Evolutionary conservation across 2,888 invertebrate genomes (phyloP).

Genomic region (Drosophila niveifrons): DNA sequence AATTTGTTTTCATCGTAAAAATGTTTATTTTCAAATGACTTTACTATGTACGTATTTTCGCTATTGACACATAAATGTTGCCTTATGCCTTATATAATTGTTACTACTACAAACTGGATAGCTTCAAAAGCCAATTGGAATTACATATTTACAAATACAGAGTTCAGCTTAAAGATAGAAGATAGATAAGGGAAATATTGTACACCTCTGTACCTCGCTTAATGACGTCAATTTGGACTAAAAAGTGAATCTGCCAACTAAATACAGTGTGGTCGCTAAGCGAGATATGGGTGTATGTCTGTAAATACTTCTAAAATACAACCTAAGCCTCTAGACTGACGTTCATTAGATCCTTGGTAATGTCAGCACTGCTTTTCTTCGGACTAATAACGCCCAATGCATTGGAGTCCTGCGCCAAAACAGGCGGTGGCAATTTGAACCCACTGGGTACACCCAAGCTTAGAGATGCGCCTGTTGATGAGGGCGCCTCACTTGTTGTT

Average conservation of each 20-base stretch:
- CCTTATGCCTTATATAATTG: conserved; percentile 3
- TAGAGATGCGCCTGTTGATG: conserved; percentile 27
- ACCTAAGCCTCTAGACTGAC: conserved; percentile 85
- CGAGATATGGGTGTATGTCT: background rate
- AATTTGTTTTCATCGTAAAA: conserved; percentile 2
- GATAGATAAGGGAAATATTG: background rate
- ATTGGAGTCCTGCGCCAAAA: conserved; percentile 51
- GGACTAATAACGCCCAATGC: conserved; percentile 45
- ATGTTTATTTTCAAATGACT: conserved; percentile 24
- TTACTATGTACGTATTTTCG: conserved; percentile 15
- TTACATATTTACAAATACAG: conserved; percentile 22
- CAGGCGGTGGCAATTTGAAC: conserved; percentile 63
- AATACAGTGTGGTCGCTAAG: background rate
- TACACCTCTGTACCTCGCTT: background rate
- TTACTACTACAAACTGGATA: background rate
- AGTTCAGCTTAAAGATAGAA: conserved; percentile 12
- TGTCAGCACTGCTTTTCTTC: conserved; percentile 85
- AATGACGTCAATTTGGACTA: background rate
- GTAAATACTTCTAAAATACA: conserved; percentile 15
- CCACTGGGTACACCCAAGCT: conserved; percentile 49
- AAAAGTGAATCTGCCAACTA: background rate
- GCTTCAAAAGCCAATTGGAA: conserved; percentile 5
- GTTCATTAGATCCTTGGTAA: conserved; percentile 87
- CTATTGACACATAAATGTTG: conserved; percentile 9
- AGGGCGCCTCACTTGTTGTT: conserved; percentile 32